These are phyloP conservation scores for Trogon surrucura DNA, from an alignment of 2,113 vertebrate genomes.

Conservation along the genomic window DNA sequence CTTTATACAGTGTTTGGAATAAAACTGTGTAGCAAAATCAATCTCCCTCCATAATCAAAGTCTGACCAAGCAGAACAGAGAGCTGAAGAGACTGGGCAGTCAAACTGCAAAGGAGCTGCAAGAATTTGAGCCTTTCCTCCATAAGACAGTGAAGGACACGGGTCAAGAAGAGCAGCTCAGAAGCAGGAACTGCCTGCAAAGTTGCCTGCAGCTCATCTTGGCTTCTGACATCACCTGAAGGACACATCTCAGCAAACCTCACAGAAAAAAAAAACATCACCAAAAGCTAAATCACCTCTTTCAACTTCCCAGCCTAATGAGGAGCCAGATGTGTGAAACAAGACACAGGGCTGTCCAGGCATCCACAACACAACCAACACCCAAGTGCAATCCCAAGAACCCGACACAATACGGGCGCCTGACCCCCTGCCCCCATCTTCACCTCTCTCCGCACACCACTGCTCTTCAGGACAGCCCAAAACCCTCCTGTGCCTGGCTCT, in stretches of 20 bases:
- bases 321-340: background rate
- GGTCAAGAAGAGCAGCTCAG: background rate
- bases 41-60: background rate
- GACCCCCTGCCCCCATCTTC: background rate
- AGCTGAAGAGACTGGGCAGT: background rate
- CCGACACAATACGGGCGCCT: background rate
- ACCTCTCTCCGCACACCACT: too few relatives aligned
- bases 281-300: background rate
- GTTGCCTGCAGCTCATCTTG: background rate
- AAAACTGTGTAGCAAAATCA: background rate
- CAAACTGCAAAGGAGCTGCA: background rate
- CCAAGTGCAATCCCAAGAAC: background rate
- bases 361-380: background rate
- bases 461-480: background rate
- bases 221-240: background rate
- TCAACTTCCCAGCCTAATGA: background rate
- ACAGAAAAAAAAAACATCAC: background rate
- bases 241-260: background rate
- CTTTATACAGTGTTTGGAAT: background rate
- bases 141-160: accelerated
- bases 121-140: background rate
- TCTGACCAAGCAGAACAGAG: background rate
- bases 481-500: background rate
- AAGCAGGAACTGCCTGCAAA: background rate
- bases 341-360: background rate